Conservation (phyloP, 2,113 vertebrate species). For the Perca fluviatilis region DNA sequence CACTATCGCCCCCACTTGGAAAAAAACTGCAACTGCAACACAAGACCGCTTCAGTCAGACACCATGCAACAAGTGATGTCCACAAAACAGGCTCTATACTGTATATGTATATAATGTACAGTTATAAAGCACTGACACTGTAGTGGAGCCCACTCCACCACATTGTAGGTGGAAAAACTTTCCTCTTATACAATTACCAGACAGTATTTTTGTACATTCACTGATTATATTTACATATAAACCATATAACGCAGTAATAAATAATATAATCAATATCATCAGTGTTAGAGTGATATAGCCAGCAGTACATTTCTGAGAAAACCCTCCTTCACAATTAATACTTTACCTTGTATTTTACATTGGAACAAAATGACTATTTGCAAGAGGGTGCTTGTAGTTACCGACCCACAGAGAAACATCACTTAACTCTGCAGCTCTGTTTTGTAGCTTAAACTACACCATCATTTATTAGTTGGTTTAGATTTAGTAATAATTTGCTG, state of each 20-base stretch:
- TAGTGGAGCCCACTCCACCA: neutral
- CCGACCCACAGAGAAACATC: too few relatives aligned
- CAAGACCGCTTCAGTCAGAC: neutral
- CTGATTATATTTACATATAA: neutral
- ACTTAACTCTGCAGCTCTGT: too few relatives aligned
- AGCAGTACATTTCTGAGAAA: neutral
- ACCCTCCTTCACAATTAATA: neutral
- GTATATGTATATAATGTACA: neutral
- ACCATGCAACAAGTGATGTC: neutral
- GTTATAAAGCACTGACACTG: neutral
- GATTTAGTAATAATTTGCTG: neutral
- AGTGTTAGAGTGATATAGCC: neutral
- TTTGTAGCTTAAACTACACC: neutral
- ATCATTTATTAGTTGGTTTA: neutral
- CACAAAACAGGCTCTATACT: neutral
- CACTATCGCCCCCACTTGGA: slow-evolving; percentile 35
- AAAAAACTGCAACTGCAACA: slow-evolving; percentile 37
- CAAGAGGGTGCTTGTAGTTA: too few relatives aligned
- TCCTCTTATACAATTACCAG: neutral
- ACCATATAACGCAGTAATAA: neutral
- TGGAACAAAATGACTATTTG: too few relatives aligned
- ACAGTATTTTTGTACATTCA: neutral
- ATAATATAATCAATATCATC: neutral
- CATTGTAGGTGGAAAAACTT: neutral
- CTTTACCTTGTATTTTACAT: neutral